A percentile compares a stretch with the other conserved stretches of the same genome.
Evolutionary conservation across 2,888 invertebrate genomes (phyloP).

Genomic region (Taenaris catops): DNA sequence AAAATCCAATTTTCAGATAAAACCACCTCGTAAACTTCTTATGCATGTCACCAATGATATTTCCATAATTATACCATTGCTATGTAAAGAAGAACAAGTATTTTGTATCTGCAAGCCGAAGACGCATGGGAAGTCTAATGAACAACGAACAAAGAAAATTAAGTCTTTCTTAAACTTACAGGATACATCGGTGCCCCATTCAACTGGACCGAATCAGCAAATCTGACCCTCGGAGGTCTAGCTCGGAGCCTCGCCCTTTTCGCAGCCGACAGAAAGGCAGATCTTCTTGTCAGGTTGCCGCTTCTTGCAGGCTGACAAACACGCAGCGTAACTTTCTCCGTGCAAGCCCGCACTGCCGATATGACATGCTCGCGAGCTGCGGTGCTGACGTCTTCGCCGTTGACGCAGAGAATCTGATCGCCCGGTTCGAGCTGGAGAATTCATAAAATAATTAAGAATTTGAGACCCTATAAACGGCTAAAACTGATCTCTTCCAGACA

Average conservation of each 20-base stretch:
- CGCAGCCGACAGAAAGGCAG: constrained; percentile 92
- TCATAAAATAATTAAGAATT: no score
- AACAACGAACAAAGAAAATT: no score
- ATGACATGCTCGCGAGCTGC: constrained; percentile 95
- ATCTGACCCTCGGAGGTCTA: constrained; percentile 91
- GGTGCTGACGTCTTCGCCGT: constrained; percentile 92
- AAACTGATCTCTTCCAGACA: not conserved
- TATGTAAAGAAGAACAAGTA: no score
- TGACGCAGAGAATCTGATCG: constrained; percentile 94
- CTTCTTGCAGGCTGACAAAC: constrained; percentile 90
- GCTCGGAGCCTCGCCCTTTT: constrained; percentile 90
- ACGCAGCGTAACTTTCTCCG: constrained; percentile 85
- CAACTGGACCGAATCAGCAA: constrained; percentile 93
- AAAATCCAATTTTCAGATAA: no score
- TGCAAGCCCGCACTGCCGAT: constrained; percentile 90
- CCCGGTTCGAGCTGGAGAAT: constrained; percentile 88
- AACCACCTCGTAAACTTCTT: no score
- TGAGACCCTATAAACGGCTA: not conserved
- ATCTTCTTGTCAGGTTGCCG: constrained; percentile 82
- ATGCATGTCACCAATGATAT: no score
- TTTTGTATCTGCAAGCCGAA: no score
- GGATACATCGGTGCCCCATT: constrained; percentile 91
- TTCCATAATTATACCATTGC: no score
- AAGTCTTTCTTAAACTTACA: no score
- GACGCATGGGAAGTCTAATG: no score